Conservation (phyloP, 2,797 vertebrate species). For the Spinus olivaceus region DNA sequence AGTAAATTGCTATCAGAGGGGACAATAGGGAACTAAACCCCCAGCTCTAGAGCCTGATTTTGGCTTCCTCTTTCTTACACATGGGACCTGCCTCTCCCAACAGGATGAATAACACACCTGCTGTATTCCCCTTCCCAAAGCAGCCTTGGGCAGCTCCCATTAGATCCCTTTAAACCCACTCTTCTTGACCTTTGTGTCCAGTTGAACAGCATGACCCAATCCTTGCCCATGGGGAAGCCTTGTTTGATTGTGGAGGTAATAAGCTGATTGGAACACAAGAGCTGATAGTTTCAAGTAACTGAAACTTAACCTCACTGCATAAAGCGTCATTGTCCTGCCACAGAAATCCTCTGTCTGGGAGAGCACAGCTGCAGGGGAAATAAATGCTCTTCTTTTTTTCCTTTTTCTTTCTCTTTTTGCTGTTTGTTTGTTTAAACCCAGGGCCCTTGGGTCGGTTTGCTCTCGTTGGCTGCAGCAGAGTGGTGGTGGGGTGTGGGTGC, state of each 20-base stretch:
- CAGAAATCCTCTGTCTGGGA: conserved; percentile 75
- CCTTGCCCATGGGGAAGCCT: conserved; percentile 40
- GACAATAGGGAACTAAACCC: not conserved
- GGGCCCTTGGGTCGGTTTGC: not conserved
- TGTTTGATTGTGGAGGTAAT: conserved; percentile 56
- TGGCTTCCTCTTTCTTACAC: not conserved
- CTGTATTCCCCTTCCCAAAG: not conserved
- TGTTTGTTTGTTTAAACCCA: conserved; percentile 46
- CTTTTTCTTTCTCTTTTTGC: not conserved
- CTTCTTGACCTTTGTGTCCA: not conserved
- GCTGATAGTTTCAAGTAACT: conserved; percentile 77
- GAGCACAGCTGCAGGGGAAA: conserved; percentile 85
- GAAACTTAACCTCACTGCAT: conserved; percentile 72
- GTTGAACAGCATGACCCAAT: conserved; percentile 20
- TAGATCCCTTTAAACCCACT: conserved; percentile 13
- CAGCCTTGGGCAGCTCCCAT: not conserved
- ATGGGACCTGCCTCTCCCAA: not conserved
- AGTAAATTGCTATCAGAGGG: not conserved
- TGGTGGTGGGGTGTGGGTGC: accelerated
- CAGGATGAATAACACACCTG: accelerated
- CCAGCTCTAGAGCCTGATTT: not conserved
- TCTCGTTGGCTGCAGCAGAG: accelerated
- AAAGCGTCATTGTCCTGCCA: conserved; percentile 87
- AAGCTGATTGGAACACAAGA: conserved; percentile 65
- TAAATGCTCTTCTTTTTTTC: conserved; percentile 78